Conservation (phyloP, 2,113 vertebrate genomes). For the Polypterus bichir region DNA sequence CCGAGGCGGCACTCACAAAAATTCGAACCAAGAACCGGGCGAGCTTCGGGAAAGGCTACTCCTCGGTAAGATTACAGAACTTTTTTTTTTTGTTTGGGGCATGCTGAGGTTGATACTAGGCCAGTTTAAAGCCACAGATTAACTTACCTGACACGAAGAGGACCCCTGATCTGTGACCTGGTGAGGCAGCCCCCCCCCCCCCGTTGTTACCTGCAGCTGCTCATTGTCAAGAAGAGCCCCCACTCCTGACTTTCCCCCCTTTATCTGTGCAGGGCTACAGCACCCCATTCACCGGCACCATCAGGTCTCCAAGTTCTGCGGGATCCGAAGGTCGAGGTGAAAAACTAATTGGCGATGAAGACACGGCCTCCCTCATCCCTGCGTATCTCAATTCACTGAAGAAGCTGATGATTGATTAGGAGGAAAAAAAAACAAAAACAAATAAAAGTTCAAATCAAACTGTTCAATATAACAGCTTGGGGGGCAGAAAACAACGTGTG, state of each 20-base stretch:
- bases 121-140: background rate
- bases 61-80: constrained; percentile 40
- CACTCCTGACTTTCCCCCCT: too few species aligned
- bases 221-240: too few species aligned
- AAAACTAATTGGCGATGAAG: constrained; percentile 50
- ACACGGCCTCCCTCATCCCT: constrained; percentile 55
- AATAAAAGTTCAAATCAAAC: too few species aligned
- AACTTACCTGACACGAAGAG: background rate
- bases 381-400: constrained; percentile 60
- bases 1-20: constrained; percentile 56
- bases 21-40: constrained; percentile 54
- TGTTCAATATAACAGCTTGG: too few species aligned
- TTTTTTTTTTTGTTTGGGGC: too few species aligned
- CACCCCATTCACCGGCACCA: constrained; percentile 43
- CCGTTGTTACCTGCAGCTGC: too few species aligned
- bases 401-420: constrained; percentile 60
- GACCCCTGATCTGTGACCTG: too few species aligned
- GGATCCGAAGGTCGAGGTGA: constrained; percentile 57
- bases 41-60: constrained; percentile 57
- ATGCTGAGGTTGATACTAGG: background rate
- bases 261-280: constrained; percentile 47
- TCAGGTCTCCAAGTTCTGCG: constrained; percentile 49
- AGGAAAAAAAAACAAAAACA: background rate
- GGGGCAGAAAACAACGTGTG: too few species aligned
- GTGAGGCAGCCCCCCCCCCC: too few species aligned